A percentile compares a stretch with the other conserved stretches of the same genome.
Evolutionary conservation across 2,888 invertebrate genomes (phyloP).

Genomic region (Caenorhabditis sinica): DNA sequence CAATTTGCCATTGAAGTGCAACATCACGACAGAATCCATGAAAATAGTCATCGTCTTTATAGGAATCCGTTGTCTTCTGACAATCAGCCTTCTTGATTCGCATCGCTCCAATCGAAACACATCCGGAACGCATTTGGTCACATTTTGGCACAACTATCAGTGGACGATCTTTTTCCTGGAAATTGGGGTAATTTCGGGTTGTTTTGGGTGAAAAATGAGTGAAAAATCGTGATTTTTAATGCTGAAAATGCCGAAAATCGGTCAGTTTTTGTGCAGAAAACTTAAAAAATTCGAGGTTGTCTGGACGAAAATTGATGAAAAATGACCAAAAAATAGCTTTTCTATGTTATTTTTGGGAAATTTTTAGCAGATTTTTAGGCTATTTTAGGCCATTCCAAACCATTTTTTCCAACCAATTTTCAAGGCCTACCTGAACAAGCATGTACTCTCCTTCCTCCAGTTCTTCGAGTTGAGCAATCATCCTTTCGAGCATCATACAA

Average conservation of each 20-base stretch:
- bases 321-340: too few species aligned
- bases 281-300: too few species aligned
- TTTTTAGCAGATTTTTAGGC: too few species aligned
- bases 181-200: too few species aligned
- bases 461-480: slow-evolving; percentile 8
- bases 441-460: slow-evolving; percentile 47
- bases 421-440: neutral
- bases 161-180: slow-evolving; percentile 35
- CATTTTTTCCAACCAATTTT: too few species aligned
- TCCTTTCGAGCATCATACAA: slow-evolving; percentile 43
- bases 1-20: slow-evolving; percentile 60
- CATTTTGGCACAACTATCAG: slow-evolving; percentile 32
- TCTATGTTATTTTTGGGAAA: too few species aligned
- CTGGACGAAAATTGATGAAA: too few species aligned
- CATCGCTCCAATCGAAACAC: slow-evolving; percentile 25
- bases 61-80: neutral
- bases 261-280: too few species aligned
- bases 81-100: slow-evolving; percentile 16
- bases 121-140: neutral
- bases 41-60: slow-evolving; percentile 33
- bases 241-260: too few species aligned
- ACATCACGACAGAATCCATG: slow-evolving; percentile 56
- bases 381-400: too few species aligned
- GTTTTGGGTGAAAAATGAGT: too few species aligned
- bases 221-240: too few species aligned